Conservation (phyloP, 2,113 vertebrate species). For the Rhinolophus ferrumequinum region DNA sequence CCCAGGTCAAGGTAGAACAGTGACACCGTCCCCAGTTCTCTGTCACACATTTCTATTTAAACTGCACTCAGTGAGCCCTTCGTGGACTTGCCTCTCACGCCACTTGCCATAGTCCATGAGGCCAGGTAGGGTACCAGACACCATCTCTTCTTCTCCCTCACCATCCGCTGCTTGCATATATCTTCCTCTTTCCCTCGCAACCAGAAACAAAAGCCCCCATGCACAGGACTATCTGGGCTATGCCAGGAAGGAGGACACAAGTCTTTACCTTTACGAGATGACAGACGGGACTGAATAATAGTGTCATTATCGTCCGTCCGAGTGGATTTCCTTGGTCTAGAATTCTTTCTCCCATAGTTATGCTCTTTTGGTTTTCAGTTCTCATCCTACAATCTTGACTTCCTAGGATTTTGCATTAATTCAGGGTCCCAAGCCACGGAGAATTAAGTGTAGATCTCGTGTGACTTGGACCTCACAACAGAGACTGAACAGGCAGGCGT, state of each 20-base stretch:
- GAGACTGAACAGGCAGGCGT: not conserved
- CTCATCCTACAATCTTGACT: not conserved
- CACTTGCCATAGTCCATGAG: not conserved
- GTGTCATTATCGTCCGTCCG: not conserved
- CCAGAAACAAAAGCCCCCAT: not conserved
- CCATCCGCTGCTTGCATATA: not conserved
- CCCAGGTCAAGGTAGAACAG: not conserved
- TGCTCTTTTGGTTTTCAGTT: not conserved
- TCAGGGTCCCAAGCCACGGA: not conserved
- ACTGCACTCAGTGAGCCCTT: not conserved
- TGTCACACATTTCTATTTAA: not conserved
- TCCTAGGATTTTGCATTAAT: not conserved
- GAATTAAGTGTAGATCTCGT: not conserved
- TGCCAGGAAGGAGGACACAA: not conserved
- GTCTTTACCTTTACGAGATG: not conserved
- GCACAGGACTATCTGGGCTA: not conserved
- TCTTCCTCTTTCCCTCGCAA: not conserved
- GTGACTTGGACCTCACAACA: not conserved
- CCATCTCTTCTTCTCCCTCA: not conserved
- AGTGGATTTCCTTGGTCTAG: not conserved
- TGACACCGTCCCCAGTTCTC: not conserved
- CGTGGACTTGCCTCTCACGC: not conserved
- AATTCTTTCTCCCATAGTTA: no score
- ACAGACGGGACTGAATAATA: not conserved
- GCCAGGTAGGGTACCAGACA: not conserved